Evolutionary conservation across 2,888 invertebrate species (phyloP).

Genomic region (Ophion slaviceki): DNA sequence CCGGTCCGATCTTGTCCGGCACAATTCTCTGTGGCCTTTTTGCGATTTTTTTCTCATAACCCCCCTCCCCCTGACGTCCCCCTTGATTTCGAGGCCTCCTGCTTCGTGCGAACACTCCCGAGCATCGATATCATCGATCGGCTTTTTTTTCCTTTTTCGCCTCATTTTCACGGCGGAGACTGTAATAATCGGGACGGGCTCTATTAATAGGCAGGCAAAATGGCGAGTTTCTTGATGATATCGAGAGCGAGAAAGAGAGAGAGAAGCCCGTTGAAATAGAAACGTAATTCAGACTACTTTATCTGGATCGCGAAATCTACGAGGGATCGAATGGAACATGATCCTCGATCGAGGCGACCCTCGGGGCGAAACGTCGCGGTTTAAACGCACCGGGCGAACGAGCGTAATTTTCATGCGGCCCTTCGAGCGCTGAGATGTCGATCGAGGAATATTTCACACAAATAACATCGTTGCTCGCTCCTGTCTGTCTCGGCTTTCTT

Average conservation of each 20-base stretch:
- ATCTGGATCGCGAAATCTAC: conserved; percentile 75
- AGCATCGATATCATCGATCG: conserved; percentile 28
- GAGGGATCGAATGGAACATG: conserved; percentile 55
- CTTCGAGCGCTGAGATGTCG: conserved; percentile 10
- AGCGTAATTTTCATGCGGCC: conserved; percentile 55
- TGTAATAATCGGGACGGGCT: background rate
- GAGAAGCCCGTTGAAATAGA: conserved; percentile 69
- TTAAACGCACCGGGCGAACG: background rate
- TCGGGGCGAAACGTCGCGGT: background rate
- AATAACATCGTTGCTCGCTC: conserved; percentile 50
- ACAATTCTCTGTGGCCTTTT: background rate
- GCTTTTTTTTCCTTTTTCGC: background rate
- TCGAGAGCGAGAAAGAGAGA: conserved; percentile 6
- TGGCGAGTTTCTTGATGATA: background rate
- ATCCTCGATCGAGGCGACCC: background rate
- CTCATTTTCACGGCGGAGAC: background rate
- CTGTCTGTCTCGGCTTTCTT: background rate
- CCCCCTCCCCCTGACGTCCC: background rate
- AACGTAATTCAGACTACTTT: conserved; percentile 73
- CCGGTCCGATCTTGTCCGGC: conserved; percentile 37
- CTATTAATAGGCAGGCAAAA: background rate
- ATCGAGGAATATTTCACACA: conserved; percentile 39
- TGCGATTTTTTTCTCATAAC: background rate
- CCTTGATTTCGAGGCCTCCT: background rate
- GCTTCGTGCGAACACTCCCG: conserved; percentile 4